Base-by-base conservation (phyloP, 2,113 vertebrate genomes). In the Passerina amoena region DNA sequence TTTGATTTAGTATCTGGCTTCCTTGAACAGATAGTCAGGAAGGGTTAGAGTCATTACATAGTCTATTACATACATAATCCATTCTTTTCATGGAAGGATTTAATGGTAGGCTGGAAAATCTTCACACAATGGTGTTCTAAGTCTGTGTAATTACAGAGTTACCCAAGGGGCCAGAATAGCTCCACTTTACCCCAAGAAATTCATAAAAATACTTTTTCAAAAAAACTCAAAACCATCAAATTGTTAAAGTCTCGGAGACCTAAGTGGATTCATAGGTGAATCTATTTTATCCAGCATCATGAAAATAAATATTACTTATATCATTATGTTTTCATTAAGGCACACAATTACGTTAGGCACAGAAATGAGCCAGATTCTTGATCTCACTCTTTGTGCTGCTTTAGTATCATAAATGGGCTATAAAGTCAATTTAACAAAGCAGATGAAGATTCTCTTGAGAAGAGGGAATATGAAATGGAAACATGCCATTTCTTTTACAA, bases 351-450 rank as follows among this genome's bases (percentile, higher is more conserved):
- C 84, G 33, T 83, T 70, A 94, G 51, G 59, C 37, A 77, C 27
- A 92, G 47, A 73, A 92, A 93, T 64, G 64, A 79, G 56, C 24
- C 59, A 88, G 63, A 80, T 71, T 86, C 81, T 95, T 94, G 65
- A 73, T 85, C 56, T 91, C 30, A 77, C 37, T 77, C 42, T 87
- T 94, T 88, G 59, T 88, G 82, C 38, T 86, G 25, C 54, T 95
- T 87, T 85, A 90, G 59, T 65, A 71, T 54, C 70, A 76, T 80
- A 95, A 97, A 91, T 94, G 70, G 53, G 14, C 83, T 89, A 82
- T 94, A 94, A 96, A 96, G 59, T 33, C 93, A 92, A 77, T 93
- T 96, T 94, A 81, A 94, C 71, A 92, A 95, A 92, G 51, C 71
- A 90, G 79, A 94, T 90, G 92, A 96, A 94, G 82, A 80, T 93